These are phyloP conservation scores for Gordius sp. DNA, from an alignment of 2,888 invertebrate species.

Conservation along the genomic window DNA sequence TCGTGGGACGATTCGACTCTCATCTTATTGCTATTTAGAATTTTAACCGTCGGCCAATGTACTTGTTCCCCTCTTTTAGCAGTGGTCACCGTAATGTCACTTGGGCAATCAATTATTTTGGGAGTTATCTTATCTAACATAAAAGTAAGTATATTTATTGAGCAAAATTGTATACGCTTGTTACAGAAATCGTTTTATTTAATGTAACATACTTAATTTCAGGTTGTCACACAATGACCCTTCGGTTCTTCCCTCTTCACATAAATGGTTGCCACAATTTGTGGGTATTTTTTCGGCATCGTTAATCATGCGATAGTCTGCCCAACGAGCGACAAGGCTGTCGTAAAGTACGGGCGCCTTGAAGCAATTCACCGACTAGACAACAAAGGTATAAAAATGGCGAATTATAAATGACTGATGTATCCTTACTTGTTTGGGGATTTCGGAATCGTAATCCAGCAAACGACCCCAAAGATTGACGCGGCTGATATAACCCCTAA, in stretches of 20 bases:
- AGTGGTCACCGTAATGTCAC: slow-evolving; percentile 69
- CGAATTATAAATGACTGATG: background rate
- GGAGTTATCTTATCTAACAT: slow-evolving; percentile 35
- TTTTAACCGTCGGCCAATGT: slow-evolving; percentile 24
- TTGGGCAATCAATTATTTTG: slow-evolving; percentile 59
- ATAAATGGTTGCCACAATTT: background rate
- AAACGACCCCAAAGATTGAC: slow-evolving; percentile 77
- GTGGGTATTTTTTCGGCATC: background rate
- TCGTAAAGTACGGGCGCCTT: slow-evolving; percentile 65
- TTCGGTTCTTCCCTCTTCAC: slow-evolving; percentile 16
- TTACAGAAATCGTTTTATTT: too few relatives aligned
- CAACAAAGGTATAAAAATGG: background rate
- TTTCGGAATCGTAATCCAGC: slow-evolving; percentile 61
- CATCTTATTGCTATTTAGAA: slow-evolving; percentile 20
- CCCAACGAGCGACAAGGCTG: slow-evolving; percentile 62
- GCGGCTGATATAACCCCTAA: slow-evolving; percentile 74
- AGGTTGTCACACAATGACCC: background rate
- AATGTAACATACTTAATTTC: background rate
- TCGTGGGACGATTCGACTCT: slow-evolving; percentile 25
- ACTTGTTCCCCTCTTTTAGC: slow-evolving; percentile 22
- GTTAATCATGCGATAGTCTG: slow-evolving; percentile 51
- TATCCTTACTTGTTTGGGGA: slow-evolving; percentile 49
- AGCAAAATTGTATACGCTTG: background rate
- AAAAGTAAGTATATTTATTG: background rate
- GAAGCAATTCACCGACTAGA: slow-evolving; percentile 35